These are phyloP conservation scores for Lasioglossum vierecki DNA, from an alignment of 2,888 invertebrate genomes.

Conservation along the genomic window DNA sequence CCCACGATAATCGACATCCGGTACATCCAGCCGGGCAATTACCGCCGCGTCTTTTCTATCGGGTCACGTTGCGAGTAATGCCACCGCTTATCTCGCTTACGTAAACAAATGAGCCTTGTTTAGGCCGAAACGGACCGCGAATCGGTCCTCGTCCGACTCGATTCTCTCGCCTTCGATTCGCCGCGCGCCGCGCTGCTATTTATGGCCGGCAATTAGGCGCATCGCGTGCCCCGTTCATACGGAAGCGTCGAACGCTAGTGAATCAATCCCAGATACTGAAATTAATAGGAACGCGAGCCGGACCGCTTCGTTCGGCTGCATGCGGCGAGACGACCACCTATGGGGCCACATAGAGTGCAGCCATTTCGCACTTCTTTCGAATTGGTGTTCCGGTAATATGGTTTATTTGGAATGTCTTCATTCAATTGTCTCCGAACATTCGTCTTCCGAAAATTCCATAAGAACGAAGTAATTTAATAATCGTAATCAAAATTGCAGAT, in stretches of 20 bases:
- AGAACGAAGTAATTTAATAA: no score
- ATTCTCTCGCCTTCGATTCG: background rate
- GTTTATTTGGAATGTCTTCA: no score
- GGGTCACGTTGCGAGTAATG: conserved; percentile 17
- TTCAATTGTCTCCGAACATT: no score
- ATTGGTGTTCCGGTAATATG: background rate
- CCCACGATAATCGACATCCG: conserved; percentile 59
- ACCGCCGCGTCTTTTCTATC: conserved; percentile 38
- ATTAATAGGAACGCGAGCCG: background rate
- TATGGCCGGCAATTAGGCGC: background rate
- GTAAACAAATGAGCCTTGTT: conserved; percentile 16
- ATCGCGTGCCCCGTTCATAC: conserved; percentile 5
- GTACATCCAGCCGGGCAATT: conserved; percentile 43
- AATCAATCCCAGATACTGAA: conserved; percentile 1
- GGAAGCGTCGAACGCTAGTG: conserved; percentile 11
- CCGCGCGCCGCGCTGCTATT: background rate
- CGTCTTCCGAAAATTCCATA: no score
- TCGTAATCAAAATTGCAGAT: no score
- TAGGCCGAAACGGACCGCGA: conserved; percentile 9
- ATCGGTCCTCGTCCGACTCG: background rate
- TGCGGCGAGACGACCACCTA: background rate
- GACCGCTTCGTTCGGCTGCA: background rate
- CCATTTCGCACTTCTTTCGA: background rate
- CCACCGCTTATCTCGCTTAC: background rate
- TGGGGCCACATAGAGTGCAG: background rate